Percentiles rank a stretch among this genome's conserved stretches.
Evolutionary conservation across 2,888 invertebrate species (phyloP).

Genomic region (Sarcophaga carnaria): DNA sequence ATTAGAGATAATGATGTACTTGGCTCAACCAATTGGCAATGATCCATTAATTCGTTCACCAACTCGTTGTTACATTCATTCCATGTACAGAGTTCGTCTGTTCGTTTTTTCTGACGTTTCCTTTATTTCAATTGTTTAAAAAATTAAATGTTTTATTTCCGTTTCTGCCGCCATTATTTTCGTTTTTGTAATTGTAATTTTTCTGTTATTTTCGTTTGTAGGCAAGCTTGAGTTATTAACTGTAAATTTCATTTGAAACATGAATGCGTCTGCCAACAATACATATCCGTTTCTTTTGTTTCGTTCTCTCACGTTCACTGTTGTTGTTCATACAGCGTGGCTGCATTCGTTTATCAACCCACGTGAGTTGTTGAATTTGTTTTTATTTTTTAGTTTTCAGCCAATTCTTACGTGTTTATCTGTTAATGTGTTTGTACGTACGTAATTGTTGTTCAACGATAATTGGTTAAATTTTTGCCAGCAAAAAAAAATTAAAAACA

Average conservation of each 20-base stretch:
- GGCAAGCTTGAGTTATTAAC: constrained; percentile 69
- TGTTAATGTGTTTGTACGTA: neutral
- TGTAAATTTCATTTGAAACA: constrained; percentile 70
- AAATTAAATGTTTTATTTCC: constrained; percentile 59
- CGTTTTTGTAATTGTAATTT: constrained; percentile 57
- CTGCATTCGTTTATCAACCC: neutral
- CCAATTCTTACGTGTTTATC: neutral
- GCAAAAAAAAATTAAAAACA: neutral
- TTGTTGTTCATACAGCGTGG: constrained; percentile 18
- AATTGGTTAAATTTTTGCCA: constrained; percentile 55
- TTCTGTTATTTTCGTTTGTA: constrained; percentile 45
- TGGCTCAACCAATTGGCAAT: constrained; percentile 65
- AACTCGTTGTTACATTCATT: constrained; percentile 8
- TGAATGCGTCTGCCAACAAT: constrained; percentile 60
- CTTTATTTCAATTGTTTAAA: constrained; percentile 9
- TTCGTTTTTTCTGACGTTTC: neutral
- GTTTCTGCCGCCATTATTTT: constrained; percentile 63
- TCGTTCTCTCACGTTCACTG: neutral
- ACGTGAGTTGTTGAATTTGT: constrained; percentile 9
- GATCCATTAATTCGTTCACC: constrained; percentile 62
- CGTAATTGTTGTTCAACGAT: constrained; percentile 15
- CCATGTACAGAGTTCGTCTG: constrained; percentile 12
- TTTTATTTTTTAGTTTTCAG: neutral
- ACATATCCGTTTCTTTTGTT: constrained; percentile 42
- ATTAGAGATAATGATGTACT: constrained; percentile 15